These are phyloP conservation scores for human (Homo sapiens) DNA, from an alignment of 2,113 vertebrate genomes.

Conservation along the genomic window DNA sequence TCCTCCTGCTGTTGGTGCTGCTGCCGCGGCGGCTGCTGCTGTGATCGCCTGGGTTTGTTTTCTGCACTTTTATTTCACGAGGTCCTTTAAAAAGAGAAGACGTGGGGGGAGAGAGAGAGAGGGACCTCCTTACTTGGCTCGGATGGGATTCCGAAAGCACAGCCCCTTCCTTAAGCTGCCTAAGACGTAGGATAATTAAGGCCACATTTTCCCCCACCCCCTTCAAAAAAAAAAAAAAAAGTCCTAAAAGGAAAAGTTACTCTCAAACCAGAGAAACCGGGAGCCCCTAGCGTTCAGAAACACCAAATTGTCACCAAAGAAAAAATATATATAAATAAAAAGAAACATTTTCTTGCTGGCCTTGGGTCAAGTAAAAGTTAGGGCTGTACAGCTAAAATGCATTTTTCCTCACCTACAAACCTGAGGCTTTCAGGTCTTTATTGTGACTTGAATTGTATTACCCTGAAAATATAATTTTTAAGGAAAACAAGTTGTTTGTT, in stretches of 20 bases:
- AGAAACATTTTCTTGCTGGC: slow-evolving; percentile 15
- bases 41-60: slow-evolving; percentile 79
- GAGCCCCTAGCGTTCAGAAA: slow-evolving; percentile 85
- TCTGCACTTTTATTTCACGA: slow-evolving; percentile 89
- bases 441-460: slow-evolving; percentile 14
- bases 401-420: not conserved
- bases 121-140: slow-evolving; percentile 77
- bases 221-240: slow-evolving; percentile 76
- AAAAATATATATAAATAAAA: slow-evolving; percentile 30
- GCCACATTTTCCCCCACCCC: slow-evolving; percentile 83
- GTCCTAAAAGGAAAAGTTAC: slow-evolving; percentile 75
- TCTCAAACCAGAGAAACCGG: slow-evolving; percentile 72
- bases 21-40: slow-evolving; percentile 78
- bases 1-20: slow-evolving; percentile 50
- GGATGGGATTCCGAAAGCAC: slow-evolving; percentile 86
- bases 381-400: not conserved
- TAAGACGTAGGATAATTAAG: slow-evolving; percentile 87
- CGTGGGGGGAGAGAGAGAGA: not conserved
- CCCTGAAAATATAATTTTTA: slow-evolving; percentile 6
- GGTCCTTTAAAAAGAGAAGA: slow-evolving; percentile 77
- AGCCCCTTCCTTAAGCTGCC: slow-evolving; percentile 90
- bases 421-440: not conserved
- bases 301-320: slow-evolving; percentile 56
- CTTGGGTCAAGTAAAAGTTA: not conserved
- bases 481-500: not conserved